phyloP scores from a whole-genome alignment of 1,140 invertebrate species.

The Ptiloglossa arizonensis region DNA sequence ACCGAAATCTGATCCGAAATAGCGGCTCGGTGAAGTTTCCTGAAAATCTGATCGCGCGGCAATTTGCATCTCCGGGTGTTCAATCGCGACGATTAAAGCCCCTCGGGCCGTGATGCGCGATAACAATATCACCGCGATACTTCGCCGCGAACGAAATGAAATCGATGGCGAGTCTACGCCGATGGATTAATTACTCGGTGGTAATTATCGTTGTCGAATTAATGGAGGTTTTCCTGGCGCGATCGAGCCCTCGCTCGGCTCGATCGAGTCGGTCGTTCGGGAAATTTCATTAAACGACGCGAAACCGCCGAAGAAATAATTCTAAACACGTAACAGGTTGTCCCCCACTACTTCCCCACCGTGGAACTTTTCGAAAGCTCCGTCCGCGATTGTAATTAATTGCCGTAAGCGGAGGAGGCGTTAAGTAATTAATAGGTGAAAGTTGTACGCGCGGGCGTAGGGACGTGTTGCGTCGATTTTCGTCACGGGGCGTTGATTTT shows the following conservation, averaged over 20 bases:
- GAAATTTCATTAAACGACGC: conserved; percentile 7
- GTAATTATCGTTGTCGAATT: background rate
- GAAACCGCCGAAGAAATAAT: conserved; percentile 39
- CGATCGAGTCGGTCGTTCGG: background rate
- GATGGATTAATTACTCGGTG: background rate
- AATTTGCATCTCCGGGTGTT: background rate
- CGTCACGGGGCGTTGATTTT: background rate
- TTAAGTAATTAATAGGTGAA: conserved; percentile 61
- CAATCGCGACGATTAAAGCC: background rate
- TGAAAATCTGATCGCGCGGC: conserved; percentile 6
- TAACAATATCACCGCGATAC: background rate
- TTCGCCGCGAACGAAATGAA: background rate
- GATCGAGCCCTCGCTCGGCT: too few relatives aligned
- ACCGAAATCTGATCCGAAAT: background rate
- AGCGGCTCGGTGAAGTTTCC: background rate
- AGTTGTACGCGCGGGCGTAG: conserved; percentile 38
- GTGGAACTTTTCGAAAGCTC: conserved; percentile 55
- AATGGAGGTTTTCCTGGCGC: too few relatives aligned
- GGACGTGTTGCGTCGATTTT: conserved; percentile 58
- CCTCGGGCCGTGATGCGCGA: background rate
- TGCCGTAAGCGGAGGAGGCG: conserved; percentile 25
- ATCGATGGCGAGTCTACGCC: background rate
- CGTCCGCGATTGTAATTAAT: conserved; percentile 63
- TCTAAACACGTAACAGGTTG: conserved; percentile 64
- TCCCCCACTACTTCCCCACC: too few relatives aligned